These are phyloP conservation scores for Cherax quadricarinatus DNA, from an alignment of 1,140 invertebrate genomes.

Conservation along the genomic window DNA sequence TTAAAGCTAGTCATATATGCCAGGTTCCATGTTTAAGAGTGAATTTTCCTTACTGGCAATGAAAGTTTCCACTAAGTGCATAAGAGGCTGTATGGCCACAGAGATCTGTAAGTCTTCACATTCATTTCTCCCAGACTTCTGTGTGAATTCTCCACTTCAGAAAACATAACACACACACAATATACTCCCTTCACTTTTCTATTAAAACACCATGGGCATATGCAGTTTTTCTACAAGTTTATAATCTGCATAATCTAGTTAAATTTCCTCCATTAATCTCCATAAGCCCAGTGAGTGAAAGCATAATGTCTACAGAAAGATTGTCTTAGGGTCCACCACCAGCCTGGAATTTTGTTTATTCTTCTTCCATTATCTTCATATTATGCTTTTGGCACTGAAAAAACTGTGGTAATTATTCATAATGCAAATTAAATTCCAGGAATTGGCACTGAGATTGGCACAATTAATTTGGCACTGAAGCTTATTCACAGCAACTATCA, in stretches of 20 bases:
- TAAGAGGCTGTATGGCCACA: not conserved
- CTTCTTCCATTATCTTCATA: not conserved
- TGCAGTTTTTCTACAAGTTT: not conserved
- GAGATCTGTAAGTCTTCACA: slow-evolving; percentile 32
- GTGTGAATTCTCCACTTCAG: slow-evolving; percentile 21
- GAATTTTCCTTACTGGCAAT: not conserved
- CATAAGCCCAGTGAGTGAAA: slow-evolving; percentile 28
- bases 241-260: not conserved
- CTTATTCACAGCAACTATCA: slow-evolving; percentile 10
- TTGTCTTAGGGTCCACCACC: slow-evolving; percentile 35
- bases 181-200: slow-evolving; percentile 33
- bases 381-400: slow-evolving; percentile 35
- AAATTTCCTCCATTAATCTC: not conserved
- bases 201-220: slow-evolving; percentile 25
- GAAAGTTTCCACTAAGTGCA: not conserved
- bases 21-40: not conserved
- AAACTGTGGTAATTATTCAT: not conserved
- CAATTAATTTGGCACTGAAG: slow-evolving; percentile 35
- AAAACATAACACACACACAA: slow-evolving; percentile 15
- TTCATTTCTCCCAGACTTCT: not conserved
- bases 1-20: slow-evolving; percentile 22
- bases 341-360: slow-evolving; percentile 23
- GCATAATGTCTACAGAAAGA: slow-evolving; percentile 41
- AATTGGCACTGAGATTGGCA: slow-evolving; percentile 36
- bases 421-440: not conserved